Conservation (phyloP, 2,797 vertebrate species). For the Atherinosoma microstoma region DNA sequence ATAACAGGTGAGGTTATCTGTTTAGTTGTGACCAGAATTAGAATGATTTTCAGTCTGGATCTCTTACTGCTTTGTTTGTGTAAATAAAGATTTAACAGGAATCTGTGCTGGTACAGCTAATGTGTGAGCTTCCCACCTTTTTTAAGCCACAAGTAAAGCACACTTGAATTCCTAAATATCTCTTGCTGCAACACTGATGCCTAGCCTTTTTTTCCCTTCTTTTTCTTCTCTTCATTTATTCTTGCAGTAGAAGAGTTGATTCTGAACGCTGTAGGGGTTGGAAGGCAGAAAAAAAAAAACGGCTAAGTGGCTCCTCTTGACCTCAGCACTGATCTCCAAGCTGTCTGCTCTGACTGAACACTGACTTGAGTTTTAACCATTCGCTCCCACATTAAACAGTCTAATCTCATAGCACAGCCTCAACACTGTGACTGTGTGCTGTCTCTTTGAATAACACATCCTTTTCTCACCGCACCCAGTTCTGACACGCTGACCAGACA, state of each 20-base stretch:
- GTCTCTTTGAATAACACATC: slow-evolving; percentile 62
- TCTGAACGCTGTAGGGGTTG: slow-evolving; percentile 69
- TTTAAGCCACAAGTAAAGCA: slow-evolving; percentile 58
- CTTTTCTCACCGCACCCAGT: slow-evolving; percentile 40
- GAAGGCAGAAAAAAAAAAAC: slow-evolving; percentile 65
- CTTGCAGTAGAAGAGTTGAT: slow-evolving; percentile 63
- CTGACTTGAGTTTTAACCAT: slow-evolving; percentile 51
- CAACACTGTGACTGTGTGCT: slow-evolving; percentile 45
- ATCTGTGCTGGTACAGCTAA: slow-evolving; percentile 51
- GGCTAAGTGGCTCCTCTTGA: slow-evolving; percentile 83
- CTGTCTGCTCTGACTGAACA: slow-evolving; percentile 69
- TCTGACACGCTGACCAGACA: slow-evolving; percentile 56
- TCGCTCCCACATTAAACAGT: slow-evolving; percentile 56
- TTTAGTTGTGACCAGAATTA: slow-evolving; percentile 38
- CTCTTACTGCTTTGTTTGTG: slow-evolving; percentile 58
- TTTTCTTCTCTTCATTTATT: slow-evolving; percentile 53
- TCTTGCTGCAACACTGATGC: slow-evolving; percentile 59
- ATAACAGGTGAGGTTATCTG: slow-evolving; percentile 1
- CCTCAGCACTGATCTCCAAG: slow-evolving; percentile 75
- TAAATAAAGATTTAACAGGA: slow-evolving; percentile 30
- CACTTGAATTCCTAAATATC: slow-evolving; percentile 53
- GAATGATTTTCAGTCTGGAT: slow-evolving; percentile 28
- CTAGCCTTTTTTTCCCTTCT: slow-evolving; percentile 57
- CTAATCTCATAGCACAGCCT: slow-evolving; percentile 60
- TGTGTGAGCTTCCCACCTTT: slow-evolving; percentile 56